Evolutionary conservation across 1,140 invertebrate genomes (phyloP), one percentile per base, ranked within the genome.

Genomic region (Pomacea maculata): DNA sequence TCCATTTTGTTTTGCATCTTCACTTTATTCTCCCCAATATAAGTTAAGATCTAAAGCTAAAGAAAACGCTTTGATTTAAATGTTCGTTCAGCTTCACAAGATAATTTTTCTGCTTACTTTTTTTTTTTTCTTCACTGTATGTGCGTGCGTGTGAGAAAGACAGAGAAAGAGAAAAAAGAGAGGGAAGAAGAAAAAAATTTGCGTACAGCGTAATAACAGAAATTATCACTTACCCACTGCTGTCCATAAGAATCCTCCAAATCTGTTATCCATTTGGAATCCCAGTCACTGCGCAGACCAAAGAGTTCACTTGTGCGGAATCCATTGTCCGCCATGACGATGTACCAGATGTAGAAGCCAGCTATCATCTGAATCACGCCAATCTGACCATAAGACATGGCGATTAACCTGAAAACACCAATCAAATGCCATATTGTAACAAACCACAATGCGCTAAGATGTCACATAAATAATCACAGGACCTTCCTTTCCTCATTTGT

Each of bases 351-450:
- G 93, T 99, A 99, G 95, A 99, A 99, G 54, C 98, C 98, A 84
- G 97, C 97, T 57, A 97, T 96, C 78, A 98, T 98, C 94, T 99
- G 98, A 90, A 99, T 99, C 97, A 99, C 98, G 85, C 98, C 98
- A 91, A 99, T 98, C 92, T 99, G 97, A 88, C 97, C 97, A 92
- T 99, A 99, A 71, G 98, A 97, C 95, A 99, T 90, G 85, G 83
- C 84, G 83, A 90, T 89, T 85, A 89, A 83, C 80, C 88, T 88
- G 84, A 64, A 61, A 17, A 61, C 57, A 61, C 57, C 34, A 45
- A 45, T 45, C 34, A 45, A 61, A 17, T 61, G 67, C 85, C 85
- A 21, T 55, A 63, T 81, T 6, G 11, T 14, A 11, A 61, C 57
- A 61, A 11, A 61, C 4, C 1, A 61, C 11, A 11, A 61, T 61